Base-by-base conservation (phyloP, 1,140 invertebrate genomes). In the Cotesia glomerata region DNA sequence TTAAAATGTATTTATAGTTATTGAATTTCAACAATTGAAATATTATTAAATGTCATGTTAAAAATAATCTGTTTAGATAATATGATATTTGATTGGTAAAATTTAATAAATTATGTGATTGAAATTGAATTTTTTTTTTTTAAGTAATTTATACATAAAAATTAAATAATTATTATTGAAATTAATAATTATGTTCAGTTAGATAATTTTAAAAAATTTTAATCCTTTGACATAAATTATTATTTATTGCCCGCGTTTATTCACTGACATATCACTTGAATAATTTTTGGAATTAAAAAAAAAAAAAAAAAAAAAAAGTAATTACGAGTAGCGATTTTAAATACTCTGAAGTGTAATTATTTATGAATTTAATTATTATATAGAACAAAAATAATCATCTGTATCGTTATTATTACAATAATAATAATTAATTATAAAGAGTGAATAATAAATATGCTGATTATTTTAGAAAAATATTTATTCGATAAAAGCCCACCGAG, bases 401-500 rank as follows among this genome's bases (percentile, higher is more conserved):
- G 32, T 61, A 18, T 68, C 49, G 26, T 68, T 69, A 26, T 39
- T 51, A 52, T 62, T n/a, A 64, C 63, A 18, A 39, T 52, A 13
- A n/a, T 52, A 9, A 52, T 52, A 16, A 52, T n/a, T 52, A n/a
- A 52, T n/a, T n/a, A n/a, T 52, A 13, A 52, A 52, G 5, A n/a
- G 14, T 13, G 9, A 65, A 72, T 34, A 65, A 9, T 16, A 65
- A 64, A 49, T 58, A 26, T 26, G 26, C 1, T 26, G 26, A 2
- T 26, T 26, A 2, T 26, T 1, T 26, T 34, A 62, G 32, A 58
- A n/a, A 59, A 69, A 39, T 63, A 39, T 70, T 74, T 59, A 39
- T 9, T n/a, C 35, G 56, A 54, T 68, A 34, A 49, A 63, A 54
- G 67, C 59, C 74, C 74, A 58, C 18, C 7, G 34, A 65, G 66